Conservation (phyloP, 1,140 invertebrate genomes). For the Lucilia sericata region DNA sequence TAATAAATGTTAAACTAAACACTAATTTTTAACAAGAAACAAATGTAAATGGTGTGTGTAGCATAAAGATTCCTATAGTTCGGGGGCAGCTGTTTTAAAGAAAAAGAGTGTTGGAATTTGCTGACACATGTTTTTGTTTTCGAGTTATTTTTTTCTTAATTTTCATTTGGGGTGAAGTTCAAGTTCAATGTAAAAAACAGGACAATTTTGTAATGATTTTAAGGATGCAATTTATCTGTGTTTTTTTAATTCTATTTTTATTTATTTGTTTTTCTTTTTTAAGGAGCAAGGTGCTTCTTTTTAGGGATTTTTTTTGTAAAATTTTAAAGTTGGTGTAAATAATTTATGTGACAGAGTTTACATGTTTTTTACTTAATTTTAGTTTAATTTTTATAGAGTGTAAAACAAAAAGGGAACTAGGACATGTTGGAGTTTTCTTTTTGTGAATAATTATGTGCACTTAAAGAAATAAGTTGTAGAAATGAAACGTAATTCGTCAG, state of each 20-base stretch:
- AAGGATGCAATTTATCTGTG: background rate
- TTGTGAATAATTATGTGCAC: too few species aligned
- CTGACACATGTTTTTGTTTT: too few species aligned
- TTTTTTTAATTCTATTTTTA: background rate
- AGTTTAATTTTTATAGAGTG: background rate
- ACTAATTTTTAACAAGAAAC: conserved; percentile 17
- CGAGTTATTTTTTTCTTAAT: background rate
- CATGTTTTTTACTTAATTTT: conserved; percentile 17
- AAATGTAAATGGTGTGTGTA: background rate
- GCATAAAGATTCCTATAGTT: background rate
- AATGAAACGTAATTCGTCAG: too few species aligned
- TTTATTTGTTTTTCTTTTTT: background rate
- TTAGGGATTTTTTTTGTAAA: too few species aligned
- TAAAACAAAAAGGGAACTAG: background rate
- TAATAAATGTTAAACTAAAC: background rate
- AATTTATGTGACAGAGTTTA: conserved; percentile 7
- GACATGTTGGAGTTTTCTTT: too few species aligned
- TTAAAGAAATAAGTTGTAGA: too few species aligned
- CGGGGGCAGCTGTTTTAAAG: background rate
- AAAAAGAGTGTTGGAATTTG: too few species aligned
- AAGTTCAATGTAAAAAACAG: background rate
- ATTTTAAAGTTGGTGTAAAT: background rate
- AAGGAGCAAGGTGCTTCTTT: conserved; percentile 6
- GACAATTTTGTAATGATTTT: conserved; percentile 1
- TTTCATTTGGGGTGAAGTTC: background rate